These are phyloP conservation scores for Cryptus viduatorius DNA, from an alignment of 2,888 invertebrate species.

Conservation along the genomic window DNA sequence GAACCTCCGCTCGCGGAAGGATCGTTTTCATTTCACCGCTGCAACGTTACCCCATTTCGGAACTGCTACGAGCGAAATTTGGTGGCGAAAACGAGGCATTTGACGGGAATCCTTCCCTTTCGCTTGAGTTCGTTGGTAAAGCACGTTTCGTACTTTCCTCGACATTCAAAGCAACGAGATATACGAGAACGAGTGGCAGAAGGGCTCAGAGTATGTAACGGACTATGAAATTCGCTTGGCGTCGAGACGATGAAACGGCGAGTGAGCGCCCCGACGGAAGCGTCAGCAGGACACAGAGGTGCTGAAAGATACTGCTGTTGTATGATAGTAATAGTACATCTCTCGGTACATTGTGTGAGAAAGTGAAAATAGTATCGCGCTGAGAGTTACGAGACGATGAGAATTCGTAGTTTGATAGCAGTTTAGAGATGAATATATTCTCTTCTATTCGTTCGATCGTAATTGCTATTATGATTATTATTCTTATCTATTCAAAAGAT, in stretches of 20 bases:
- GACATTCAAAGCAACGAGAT: slow-evolving; percentile 25
- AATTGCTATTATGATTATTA: slow-evolving; percentile 5
- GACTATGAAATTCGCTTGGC: slow-evolving; percentile 55
- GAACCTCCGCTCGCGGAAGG: background rate
- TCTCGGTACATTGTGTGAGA: background rate
- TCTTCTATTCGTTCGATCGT: slow-evolving; percentile 12
- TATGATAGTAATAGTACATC: no score
- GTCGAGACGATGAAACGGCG: slow-evolving; percentile 29
- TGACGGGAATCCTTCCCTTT: slow-evolving; percentile 20
- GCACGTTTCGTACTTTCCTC: slow-evolving; percentile 21
- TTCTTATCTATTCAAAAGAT: slow-evolving; percentile 5
- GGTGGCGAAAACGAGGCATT: slow-evolving; percentile 25
- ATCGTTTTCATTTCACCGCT: slow-evolving; percentile 1
- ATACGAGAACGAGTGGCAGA: slow-evolving; percentile 17
- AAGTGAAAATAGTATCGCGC: background rate
- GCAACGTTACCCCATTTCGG: background rate
- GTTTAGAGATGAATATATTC: slow-evolving; percentile 12
- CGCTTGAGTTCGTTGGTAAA: background rate
- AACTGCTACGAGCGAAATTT: slow-evolving; percentile 17
- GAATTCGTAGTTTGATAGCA: background rate
- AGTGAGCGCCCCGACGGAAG: background rate
- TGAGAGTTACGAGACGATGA: background rate
- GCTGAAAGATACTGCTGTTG: background rate
- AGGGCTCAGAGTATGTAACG: slow-evolving; percentile 52
- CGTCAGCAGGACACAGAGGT: background rate